Evolutionary conservation across 2,113 vertebrate species (phyloP), one percentile per base, ranked within the genome.

Genomic region (Mesembrinibis cayennensis): DNA sequence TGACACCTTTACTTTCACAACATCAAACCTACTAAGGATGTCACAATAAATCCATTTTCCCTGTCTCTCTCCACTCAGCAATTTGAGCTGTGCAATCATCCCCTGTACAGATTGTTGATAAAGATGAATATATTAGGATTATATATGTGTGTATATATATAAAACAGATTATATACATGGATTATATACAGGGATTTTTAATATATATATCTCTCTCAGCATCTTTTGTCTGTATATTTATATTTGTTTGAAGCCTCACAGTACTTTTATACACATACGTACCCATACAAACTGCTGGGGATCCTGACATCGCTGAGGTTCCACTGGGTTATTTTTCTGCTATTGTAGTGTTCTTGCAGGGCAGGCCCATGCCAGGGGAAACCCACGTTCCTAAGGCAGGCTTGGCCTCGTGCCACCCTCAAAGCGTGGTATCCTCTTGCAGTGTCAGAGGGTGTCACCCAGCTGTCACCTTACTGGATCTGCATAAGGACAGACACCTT

Each of bases 21-120:
- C 47, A 80, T 62, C 70, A 58, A 1, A 77, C 47, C 62, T 50
- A 9, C 63, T 38, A n/a, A 81, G n/a, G 62, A 25, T 88, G 71
- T 80, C 70, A 77, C 50, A 91, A 82, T 77, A 73, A 79, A 95
- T 70, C 53, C 32, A 53, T 95, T 95, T 95, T 55, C 32, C 42
- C 11, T 72, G 30, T 89, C 80, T 88, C 17, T 87, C 73, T 61
- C 22, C 71, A 49, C 62, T 95, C 23, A 22, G 55, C 42, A 85
- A 72, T 88, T 80, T 55, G 25, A 88, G 62, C 26, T n/a, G 30
- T 80, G 73, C 45, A 78, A 44, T 76, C 65, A 61, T 63, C 21
- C 3, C 26, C 55, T 71, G 6, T 56, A 69, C 4, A 76, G 61
- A n/a, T n/a, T 58, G 83, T 56, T 92, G 86, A 40, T 61, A 63